phyloP scores from a whole-genome alignment of 1,140 invertebrate genomes.

The Drosophila rufa region DNA sequence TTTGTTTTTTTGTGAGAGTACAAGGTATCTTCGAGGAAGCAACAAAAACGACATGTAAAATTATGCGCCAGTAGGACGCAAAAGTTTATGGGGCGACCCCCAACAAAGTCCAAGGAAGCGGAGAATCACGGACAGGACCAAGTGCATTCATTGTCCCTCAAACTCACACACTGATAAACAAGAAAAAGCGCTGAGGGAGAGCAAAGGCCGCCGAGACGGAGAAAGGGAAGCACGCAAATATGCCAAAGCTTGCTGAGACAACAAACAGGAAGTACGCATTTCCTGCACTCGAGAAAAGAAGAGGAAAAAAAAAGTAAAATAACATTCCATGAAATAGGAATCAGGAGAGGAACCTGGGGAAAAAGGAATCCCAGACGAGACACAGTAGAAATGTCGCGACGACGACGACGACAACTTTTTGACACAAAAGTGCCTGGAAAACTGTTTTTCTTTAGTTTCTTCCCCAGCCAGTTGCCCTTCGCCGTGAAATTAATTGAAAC shows the following conservation, averaged over 20 bases:
- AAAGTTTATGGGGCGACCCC: conserved; percentile 73
- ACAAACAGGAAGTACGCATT: conserved; percentile 82
- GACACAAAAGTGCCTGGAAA: conserved; percentile 80
- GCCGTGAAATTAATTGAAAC: conserved; percentile 78
- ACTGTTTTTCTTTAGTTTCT: conserved; percentile 67
- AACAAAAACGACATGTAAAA: conserved; percentile 63
- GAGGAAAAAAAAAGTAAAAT: conserved; percentile 16
- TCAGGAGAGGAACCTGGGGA: conserved; percentile 3
- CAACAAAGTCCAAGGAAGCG: conserved; percentile 18
- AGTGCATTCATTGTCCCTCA: conserved; percentile 78
- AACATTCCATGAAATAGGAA: conserved; percentile 32
- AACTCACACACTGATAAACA: conserved; percentile 27
- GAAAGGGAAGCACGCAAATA: conserved; percentile 64
- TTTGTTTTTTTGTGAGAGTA: background rate
- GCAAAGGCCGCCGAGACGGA: conserved; percentile 3
- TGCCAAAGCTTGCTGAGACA: conserved; percentile 65
- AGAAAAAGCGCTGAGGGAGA: background rate
- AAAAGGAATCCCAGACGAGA: conserved; percentile 19
- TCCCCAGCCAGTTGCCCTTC: conserved; percentile 24
- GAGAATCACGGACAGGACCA: conserved; percentile 30
- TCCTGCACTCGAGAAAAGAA: conserved; percentile 65
- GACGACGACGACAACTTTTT: conserved; percentile 69
- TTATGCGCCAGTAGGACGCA: conserved; percentile 75
- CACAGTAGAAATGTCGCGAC: conserved; percentile 69
- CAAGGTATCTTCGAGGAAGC: background rate